Base-by-base conservation (phyloP, 2,113 vertebrate genomes). In the Motacilla alba region DNA sequence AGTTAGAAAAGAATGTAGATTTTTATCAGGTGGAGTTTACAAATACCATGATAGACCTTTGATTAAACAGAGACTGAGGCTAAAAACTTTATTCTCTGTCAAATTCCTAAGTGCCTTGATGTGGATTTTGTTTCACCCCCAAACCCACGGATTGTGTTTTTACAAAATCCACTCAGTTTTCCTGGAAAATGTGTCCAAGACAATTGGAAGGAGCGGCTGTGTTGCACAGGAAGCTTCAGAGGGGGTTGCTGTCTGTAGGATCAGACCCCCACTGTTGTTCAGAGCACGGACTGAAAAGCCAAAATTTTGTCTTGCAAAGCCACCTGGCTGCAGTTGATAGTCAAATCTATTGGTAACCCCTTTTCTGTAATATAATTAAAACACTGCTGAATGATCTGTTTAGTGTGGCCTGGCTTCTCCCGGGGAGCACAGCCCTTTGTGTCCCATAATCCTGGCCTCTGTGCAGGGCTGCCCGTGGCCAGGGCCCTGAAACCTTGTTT, bases 401-500 rank as follows among this genome's bases (percentile, higher is more conserved):
- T 15, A 37, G 87, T 4, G 74, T 2, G 63, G 83, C 85, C 87
- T 67, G 85, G 74, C 77, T 87, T 85, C 74, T 90, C 62, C 89
- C 88, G 0, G 9, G 27, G 13, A 86, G 77, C 76, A 27, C 18
- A 49, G 39, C 68, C 83, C 33, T 92, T 89, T 94, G 79, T 94
- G 83, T 41, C 72, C 55, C 21, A 15, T 96, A 94, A 97, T 95
- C 95, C 78, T 12, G 23, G 20, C 87, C 92, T 93, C 79, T 92
- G 56, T 53, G 44, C 83, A n/a, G 95, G 95, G 83, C 95, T 96
- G 97, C 70, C 90, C 93, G 4, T 15, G 66, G 56, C 84, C 52
- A 37, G 91, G 93, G 67, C 96, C 75, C 55, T 85, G 89, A 98
- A 98, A 97, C 96, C 97, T 97, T 98, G 97, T 95, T 97, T 97